phyloP scores from a whole-genome alignment of 1,140 invertebrate species.

The Dendroctonus ponderosae region DNA sequence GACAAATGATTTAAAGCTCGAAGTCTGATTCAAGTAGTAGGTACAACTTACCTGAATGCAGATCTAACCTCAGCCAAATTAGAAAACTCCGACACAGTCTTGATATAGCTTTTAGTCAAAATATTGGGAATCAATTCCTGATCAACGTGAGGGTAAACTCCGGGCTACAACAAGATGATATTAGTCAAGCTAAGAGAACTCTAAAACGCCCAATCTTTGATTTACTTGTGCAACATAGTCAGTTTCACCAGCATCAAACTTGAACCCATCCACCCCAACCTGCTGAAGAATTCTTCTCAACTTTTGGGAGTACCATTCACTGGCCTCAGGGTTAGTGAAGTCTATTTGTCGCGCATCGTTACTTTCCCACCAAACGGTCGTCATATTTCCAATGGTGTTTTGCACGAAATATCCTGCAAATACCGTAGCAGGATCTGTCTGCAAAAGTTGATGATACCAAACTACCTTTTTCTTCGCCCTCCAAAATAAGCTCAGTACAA shows the following conservation, averaged over 20 bases:
- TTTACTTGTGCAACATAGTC: conserved; percentile 51
- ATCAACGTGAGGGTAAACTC: conserved; percentile 42
- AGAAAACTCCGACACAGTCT: conserved; percentile 64
- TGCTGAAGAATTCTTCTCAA: conserved; percentile 60
- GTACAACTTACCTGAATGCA: conserved; percentile 55
- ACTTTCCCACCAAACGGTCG: conserved; percentile 83
- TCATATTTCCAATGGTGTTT: conserved; percentile 56
- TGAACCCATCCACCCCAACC: conserved; percentile 80
- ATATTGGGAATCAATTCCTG: conserved; percentile 58
- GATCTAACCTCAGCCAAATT: conserved; percentile 71
- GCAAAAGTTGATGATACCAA: too few relatives aligned
- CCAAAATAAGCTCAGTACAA: conserved; percentile 51
- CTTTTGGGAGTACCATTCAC: conserved; percentile 70
- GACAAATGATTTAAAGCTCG: too few relatives aligned
- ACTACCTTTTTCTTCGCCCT: too few relatives aligned
- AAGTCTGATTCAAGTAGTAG: too few relatives aligned
- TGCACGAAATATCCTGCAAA: conserved; percentile 58
- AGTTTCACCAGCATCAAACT: conserved; percentile 89
- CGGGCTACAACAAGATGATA: conserved; percentile 8
- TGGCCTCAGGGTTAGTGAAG: conserved; percentile 73
- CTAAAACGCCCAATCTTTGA: too few relatives aligned
- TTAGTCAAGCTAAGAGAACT: too few relatives aligned
- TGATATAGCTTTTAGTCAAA: conserved; percentile 65
- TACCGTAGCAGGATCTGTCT: too few relatives aligned
- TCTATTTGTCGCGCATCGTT: conserved; percentile 67